Evolutionary conservation across 2,888 invertebrate genomes (phyloP).

Genomic region (Tinea trinotella): DNA sequence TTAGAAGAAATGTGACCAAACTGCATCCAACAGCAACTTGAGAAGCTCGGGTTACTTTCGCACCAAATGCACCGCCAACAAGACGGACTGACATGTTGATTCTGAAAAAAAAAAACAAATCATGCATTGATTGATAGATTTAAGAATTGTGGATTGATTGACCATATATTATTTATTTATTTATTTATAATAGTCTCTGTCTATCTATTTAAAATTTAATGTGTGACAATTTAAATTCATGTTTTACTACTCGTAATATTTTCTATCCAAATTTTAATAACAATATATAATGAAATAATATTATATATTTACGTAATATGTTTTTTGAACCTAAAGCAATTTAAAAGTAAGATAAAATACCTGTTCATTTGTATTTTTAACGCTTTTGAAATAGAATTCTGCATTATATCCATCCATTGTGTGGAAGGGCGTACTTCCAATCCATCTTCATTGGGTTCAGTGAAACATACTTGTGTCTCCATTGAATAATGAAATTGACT

Average conservation of each 20-base stretch:
- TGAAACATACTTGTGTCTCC: constrained; percentile 77
- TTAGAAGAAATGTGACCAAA: constrained; percentile 72
- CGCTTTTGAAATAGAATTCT: constrained; percentile 64
- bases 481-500: constrained; percentile 81
- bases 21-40: constrained; percentile 75
- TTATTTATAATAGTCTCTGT: too few relatives aligned
- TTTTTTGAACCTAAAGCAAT: neutral
- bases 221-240: too few relatives aligned
- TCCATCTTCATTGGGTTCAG: constrained; percentile 78
- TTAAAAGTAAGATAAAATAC: too few relatives aligned
- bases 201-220: too few relatives aligned
- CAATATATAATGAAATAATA: too few relatives aligned
- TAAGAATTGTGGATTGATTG: too few relatives aligned
- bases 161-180: too few relatives aligned
- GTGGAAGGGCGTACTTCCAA: constrained; percentile 73
- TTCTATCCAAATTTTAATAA: too few relatives aligned
- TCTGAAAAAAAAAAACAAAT: constrained; percentile 62
- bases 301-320: neutral
- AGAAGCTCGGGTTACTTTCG: constrained; percentile 74
- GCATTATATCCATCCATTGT: constrained; percentile 73
- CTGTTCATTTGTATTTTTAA: constrained; percentile 71
- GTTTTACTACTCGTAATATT: too few relatives aligned
- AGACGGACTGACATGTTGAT: constrained; percentile 79
- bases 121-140: too few relatives aligned
- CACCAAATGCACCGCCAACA: constrained; percentile 83